phyloP scores from a whole-genome alignment of 2,113 vertebrate genomes.

The Thomomys bottae region DNA sequence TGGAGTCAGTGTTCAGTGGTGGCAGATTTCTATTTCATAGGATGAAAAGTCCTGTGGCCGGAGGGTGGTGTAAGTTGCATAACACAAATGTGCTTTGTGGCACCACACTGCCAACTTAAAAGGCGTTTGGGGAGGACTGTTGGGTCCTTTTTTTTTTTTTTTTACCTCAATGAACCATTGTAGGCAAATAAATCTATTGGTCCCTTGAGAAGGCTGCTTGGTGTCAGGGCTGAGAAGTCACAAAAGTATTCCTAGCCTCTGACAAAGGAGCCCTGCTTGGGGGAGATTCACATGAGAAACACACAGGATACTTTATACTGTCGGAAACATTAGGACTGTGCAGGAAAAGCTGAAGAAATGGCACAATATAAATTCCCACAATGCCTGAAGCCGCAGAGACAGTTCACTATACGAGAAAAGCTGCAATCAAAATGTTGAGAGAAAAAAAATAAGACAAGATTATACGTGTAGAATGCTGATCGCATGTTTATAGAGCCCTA shows the following conservation, averaged over 20 bases:
- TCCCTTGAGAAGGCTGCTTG: not conserved
- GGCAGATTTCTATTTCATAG: not conserved
- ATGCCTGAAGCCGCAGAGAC: accelerated
- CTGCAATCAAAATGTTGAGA: not conserved
- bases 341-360: not conserved
- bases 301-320: not conserved
- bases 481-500: too few relatives aligned
- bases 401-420: accelerated
- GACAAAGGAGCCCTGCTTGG: not conserved
- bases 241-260: not conserved
- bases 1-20: accelerated
- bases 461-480: too few relatives aligned
- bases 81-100: not conserved
- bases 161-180: not conserved
- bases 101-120: accelerated
- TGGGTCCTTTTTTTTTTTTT: too few relatives aligned
- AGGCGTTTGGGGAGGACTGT: accelerated
- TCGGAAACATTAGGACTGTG: not conserved
- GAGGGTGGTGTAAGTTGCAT: accelerated
- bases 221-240: accelerated
- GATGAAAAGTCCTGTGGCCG: not conserved
- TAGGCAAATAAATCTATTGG: accelerated
- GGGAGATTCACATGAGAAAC: not conserved
- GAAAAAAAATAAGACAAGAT: not conserved
- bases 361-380: not conserved